Conservation (phyloP, 2,888 invertebrate genomes). For the Allolobophora icterica region DNA sequence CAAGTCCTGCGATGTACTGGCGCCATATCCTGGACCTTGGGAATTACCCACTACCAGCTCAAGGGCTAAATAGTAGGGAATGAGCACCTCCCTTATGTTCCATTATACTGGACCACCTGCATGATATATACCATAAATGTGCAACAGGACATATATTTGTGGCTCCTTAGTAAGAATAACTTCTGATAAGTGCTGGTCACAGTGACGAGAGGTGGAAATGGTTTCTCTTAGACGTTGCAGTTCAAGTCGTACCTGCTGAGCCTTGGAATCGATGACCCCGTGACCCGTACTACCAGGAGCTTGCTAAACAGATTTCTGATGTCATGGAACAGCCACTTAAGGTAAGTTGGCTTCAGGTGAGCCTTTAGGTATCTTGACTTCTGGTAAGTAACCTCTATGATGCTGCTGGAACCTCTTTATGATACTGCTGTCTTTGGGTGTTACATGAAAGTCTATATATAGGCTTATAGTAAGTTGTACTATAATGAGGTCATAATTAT, state of each 20-base stretch:
- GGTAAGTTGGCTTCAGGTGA: conserved; percentile 26
- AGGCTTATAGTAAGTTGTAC: no score
- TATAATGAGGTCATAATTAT: no score
- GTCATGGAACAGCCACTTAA: conserved; percentile 34
- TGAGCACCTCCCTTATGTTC: no score
- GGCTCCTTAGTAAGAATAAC: not conserved
- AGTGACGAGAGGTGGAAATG: not conserved
- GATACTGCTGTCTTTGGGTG: no score
- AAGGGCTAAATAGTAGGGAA: no score
- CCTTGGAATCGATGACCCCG: conserved; percentile 96
- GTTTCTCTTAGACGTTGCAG: conserved; percentile 76
- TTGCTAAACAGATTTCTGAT: conserved; percentile 75
- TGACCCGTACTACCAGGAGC: conserved; percentile 87
- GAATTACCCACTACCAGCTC: not conserved
- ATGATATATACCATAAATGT: no score
- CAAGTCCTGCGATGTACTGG: not conserved
- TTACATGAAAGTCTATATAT: no score
- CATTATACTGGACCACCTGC: no score
- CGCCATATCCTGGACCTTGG: not conserved
- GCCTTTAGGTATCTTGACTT: no score
- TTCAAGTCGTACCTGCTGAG: conserved; percentile 96
- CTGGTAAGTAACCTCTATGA: no score
- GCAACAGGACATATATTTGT: no score
- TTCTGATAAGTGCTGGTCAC: not conserved
- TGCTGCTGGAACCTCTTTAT: no score